These are phyloP conservation scores for Phoebastria nigripes DNA, from an alignment of 2,797 vertebrate species.

Conservation along the genomic window DNA sequence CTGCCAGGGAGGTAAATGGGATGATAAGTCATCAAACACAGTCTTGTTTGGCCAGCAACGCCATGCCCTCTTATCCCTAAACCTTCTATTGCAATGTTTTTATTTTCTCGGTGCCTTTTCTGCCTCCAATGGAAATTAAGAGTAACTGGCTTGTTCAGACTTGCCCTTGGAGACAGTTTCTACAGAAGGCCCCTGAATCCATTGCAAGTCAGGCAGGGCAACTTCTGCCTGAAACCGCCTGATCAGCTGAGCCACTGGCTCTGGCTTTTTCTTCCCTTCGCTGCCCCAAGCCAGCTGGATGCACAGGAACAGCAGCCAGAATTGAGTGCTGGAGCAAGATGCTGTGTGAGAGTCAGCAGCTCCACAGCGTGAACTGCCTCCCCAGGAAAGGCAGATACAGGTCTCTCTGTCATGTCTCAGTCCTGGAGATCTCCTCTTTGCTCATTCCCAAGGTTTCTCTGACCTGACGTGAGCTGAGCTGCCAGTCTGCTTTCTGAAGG, in stretches of 20 bases:
- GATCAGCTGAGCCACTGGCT: background rate
- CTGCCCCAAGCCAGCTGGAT: background rate
- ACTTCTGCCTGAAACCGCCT: background rate
- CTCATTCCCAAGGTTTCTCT: background rate
- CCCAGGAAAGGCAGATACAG: background rate
- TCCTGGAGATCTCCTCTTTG: background rate
- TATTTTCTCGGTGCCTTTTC: background rate
- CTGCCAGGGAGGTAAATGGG: background rate
- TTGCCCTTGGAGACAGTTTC: background rate
- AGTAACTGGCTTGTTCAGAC: constrained; percentile 15
- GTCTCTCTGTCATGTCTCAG: background rate
- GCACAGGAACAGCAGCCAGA: background rate
- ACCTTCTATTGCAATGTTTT: background rate
- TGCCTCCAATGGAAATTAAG: background rate
- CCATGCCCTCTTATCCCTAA: background rate
- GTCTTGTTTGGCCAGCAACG: background rate
- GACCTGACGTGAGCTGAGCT: background rate
- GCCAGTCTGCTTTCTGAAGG: background rate
- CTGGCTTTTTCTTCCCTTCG: background rate
- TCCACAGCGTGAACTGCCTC: background rate
- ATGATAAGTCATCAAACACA: background rate
- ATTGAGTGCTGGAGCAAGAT: background rate
- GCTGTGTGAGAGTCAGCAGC: background rate
- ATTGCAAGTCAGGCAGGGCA: background rate
- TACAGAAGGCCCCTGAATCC: background rate